phyloP scores from a whole-genome alignment of 2,888 invertebrate species.

The Melanchra persicariae region DNA sequence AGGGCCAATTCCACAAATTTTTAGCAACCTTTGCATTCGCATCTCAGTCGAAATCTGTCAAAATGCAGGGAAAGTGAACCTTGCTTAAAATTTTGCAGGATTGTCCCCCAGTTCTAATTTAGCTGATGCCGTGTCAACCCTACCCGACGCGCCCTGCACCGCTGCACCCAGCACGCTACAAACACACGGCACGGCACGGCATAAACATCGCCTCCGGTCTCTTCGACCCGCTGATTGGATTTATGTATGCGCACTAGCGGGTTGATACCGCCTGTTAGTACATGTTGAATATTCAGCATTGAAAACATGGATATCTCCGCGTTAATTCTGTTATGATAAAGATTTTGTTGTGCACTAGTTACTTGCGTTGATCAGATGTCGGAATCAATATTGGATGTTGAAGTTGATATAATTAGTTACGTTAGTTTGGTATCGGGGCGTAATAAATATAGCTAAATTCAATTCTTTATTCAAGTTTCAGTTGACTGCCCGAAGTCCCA shows the following conservation, averaged over 20 bases:
- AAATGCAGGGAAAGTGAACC: no score
- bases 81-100: no score
- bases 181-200: constrained; percentile 68
- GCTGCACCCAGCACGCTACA: constrained; percentile 84
- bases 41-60: no score
- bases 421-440: no score
- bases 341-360: constrained; percentile 44
- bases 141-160: constrained; percentile 76
- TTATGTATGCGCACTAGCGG: constrained; percentile 79
- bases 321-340: constrained; percentile 61
- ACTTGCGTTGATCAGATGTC: background rate
- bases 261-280: constrained; percentile 63
- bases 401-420: background rate
- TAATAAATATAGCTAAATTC: no score
- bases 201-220: constrained; percentile 79
- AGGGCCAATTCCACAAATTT: no score
- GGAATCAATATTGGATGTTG: background rate
- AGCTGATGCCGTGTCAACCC: constrained; percentile 72
- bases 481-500: no score
- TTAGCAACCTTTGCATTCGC: no score
- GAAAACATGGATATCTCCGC: constrained; percentile 56
- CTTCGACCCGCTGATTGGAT: constrained; percentile 86
- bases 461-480: no score
- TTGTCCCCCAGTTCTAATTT: no score
- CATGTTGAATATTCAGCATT: constrained; percentile 68